Base-by-base conservation (phyloP, 64 coral and sea anemone genomes). In the Exaiptasia diaphana region DNA sequence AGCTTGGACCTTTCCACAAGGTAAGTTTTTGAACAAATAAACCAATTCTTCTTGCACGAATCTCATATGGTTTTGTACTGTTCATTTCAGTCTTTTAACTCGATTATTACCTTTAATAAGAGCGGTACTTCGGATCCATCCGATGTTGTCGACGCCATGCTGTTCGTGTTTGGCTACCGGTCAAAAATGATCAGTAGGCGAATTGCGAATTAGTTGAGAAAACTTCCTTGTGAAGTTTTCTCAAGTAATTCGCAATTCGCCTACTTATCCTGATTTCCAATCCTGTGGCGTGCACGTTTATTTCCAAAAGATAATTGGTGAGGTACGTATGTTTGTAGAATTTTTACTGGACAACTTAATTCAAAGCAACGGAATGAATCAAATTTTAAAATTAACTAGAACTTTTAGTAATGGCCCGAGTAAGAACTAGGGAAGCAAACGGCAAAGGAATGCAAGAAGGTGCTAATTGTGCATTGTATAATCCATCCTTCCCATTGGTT, bases 1-100 rank as follows among this genome's bases (percentile, higher is more conserved):
- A 92, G 82, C 79, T 99, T 74, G 95, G 95, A 13, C 95, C 95
- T 52, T 99, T 99, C 85, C 95, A 99, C 45, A 99, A 99, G 85
- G 95, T 99, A 60, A 27, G 21, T n/a, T n/a, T n/a, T n/a, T n/a
- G n/a, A n/a, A n/a, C n/a, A n/a, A 38, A 23, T 6, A 49, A 45
- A 42, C n/a, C 69, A 49, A 45, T 20, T 37, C 30, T 73, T 20
- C 28, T 5, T 73, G 39, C 15, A 3, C 40, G 44, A 73, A 31
- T 7, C 28, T 38, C 1, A 46, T 21, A 20, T 73, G 44, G 39
- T 18, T 11, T 45, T 48, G 14, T 45, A 23, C 60, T 45, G 8
- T 46, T 71, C 49, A 28, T n/a, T n/a, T 18, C 90, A 99, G 95
- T 89, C 81, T 50, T 99, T 99, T 82, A 89, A 89, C 4, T 99